phyloP scores from a whole-genome alignment of 2,797 vertebrate species.

The Heliangelus exortis region DNA sequence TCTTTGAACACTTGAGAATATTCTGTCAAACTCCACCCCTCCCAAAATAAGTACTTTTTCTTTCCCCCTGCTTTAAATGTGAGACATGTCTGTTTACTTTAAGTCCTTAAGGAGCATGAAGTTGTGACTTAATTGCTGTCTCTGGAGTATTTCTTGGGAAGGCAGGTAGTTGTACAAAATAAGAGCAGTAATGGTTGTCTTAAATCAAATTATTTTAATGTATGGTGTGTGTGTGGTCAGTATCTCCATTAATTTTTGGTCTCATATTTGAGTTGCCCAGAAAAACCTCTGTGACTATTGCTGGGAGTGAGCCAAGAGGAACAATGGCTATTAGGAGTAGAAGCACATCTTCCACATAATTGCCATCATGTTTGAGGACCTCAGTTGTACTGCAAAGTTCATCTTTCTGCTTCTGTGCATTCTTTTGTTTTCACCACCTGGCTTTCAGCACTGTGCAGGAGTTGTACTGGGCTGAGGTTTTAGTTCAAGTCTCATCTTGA shows the following conservation, averaged over 20 bases:
- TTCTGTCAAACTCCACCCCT: background rate
- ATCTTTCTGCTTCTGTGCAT: background rate
- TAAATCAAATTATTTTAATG: background rate
- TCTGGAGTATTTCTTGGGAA: background rate
- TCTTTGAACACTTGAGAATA: background rate
- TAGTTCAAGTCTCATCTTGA: constrained; percentile 46
- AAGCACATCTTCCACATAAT: background rate
- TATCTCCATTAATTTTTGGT: background rate
- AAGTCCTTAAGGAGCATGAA: background rate
- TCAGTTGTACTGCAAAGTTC: background rate
- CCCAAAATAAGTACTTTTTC: background rate
- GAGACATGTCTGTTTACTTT: background rate
- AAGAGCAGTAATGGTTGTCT: background rate
- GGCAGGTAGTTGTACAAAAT: background rate
- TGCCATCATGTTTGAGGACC: background rate
- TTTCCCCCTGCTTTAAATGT: fast-evolving
- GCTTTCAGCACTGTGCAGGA: background rate
- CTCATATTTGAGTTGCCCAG: background rate
- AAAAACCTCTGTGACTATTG: background rate
- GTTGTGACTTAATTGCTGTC: background rate
- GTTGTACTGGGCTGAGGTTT: background rate
- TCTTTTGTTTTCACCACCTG: background rate
- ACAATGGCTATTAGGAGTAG: background rate
- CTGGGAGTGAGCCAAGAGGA: background rate
- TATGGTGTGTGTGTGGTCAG: background rate